Evolutionary conservation across 2,113 vertebrate genomes (phyloP).

Genomic region (Phaetusa simplex): DNA sequence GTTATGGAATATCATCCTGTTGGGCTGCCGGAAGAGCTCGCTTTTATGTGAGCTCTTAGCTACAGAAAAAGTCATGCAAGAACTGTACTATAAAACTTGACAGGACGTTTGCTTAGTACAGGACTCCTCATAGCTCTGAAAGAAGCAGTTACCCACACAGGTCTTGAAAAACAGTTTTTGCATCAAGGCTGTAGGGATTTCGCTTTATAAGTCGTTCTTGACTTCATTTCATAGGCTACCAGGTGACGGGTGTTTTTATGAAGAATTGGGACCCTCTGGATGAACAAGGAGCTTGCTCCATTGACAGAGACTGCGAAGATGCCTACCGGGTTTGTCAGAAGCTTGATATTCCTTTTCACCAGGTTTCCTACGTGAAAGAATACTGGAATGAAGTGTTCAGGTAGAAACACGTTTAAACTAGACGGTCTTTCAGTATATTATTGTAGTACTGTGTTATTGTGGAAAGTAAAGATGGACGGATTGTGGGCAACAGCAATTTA

Average conservation of each 20-base stretch:
- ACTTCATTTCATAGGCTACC: slow-evolving; percentile 77
- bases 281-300: slow-evolving; percentile 81
- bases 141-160: rapidly evolving
- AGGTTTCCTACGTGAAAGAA: slow-evolving; percentile 93
- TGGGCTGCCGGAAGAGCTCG: rapidly evolving
- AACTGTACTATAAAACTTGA: rapidly evolving
- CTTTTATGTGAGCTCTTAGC: rapidly evolving
- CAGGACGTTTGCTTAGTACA: rapidly evolving
- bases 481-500: not conserved
- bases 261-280: slow-evolving; percentile 95
- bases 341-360: slow-evolving; percentile 91
- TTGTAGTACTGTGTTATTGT: rapidly evolving
- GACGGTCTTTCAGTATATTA: rapidly evolving
- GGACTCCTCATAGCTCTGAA: rapidly evolving
- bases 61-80: rapidly evolving
- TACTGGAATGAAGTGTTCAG: slow-evolving; percentile 98
- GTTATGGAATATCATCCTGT: rapidly evolving
- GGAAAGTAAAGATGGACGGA: not conserved
- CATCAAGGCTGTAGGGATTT: not conserved
- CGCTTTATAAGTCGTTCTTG: rapidly evolving
- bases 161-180: not conserved
- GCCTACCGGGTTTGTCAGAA: slow-evolving; percentile 85
- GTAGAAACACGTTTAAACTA: slow-evolving; percentile 53
- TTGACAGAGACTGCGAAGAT: slow-evolving; percentile 91
- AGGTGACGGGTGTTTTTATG: slow-evolving; percentile 93